Base-by-base conservation (phyloP, 2,888 invertebrate genomes). In the Dicranocentrus wangi region DNA sequence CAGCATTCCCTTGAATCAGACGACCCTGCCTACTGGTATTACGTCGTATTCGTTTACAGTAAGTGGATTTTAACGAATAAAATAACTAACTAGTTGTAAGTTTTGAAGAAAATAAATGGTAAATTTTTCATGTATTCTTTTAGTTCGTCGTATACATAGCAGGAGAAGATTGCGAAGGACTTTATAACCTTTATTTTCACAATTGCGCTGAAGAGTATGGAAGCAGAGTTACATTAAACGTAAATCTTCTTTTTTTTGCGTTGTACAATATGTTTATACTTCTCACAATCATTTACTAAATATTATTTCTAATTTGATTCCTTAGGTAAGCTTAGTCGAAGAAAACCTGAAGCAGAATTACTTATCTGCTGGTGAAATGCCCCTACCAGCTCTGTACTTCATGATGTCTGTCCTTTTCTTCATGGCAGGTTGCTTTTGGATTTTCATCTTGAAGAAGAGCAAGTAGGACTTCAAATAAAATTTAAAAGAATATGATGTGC, bases 281-380 rank as follows among this genome's bases (percentile, higher is more conserved):
- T 5, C n/a, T 47, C 17, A 47, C n/a, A 3, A 47, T 15, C 3
- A 32, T 32, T 32, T n/a, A 51, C 7, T 51, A 51, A 51, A 51
- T 17, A 51, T 10, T 17, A 51, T 13, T 13, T 39, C 39, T 5
- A 51, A 51, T 51, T 51, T n/a, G 5, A n/a, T 28, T 80, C 81
- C 87, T 88, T 3, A 96, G 95, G 92, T 97, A 84, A 92, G 94
- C 88, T 94, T 99, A 84, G 93, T 93, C 86, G 86, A 86, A 66
- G 97, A 97, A 88, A 94, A 93, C 87, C 96, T 97, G 88, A 91
- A 91, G 68, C 93, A 93, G 42, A 97, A 95, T 88, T 98, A 93
- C 88, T 89, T 99, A 42, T 97, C 98, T 1, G 98, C 98, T 0
- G 98, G 98, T 0, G 97, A 98, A 89, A 97, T 98, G 93, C 98